A percentile compares a stretch with the other conserved stretches of the same genome.
Conservation (phyloP, 2,113 vertebrate genomes). For the Catharus fuscescens region DNA sequence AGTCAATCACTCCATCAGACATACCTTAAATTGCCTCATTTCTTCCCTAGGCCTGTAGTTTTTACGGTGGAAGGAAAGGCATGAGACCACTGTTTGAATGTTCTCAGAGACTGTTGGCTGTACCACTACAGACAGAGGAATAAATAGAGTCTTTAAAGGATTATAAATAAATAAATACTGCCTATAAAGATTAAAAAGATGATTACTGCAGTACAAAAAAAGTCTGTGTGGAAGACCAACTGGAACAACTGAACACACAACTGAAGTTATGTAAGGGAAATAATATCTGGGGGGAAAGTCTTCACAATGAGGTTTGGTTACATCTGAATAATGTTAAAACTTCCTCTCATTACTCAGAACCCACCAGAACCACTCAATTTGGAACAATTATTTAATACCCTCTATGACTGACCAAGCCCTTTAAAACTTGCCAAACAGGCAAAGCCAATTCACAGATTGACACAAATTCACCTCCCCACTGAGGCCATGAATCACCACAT, state of each 20-base stretch:
- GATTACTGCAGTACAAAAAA: background rate
- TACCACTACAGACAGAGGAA: background rate
- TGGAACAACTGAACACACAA: background rate
- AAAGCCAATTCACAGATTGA: background rate
- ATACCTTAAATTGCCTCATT: background rate
- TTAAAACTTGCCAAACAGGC: background rate
- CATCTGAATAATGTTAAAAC: background rate
- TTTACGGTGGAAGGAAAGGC: background rate
- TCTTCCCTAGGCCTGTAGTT: background rate
- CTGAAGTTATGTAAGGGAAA: background rate
- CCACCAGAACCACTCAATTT: background rate
- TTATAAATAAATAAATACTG: too few species aligned
- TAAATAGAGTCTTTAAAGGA: background rate
- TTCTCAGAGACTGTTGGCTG: background rate
- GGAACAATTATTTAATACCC: background rate
- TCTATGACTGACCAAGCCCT: background rate
- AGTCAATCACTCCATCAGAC: background rate
- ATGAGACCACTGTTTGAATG: background rate
- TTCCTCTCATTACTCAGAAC: background rate
- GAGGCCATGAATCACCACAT: background rate
- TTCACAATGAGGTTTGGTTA: background rate
- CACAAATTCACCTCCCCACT: conserved; percentile 18
- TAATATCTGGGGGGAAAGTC: background rate
- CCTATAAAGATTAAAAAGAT: background rate
- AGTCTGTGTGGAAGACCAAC: background rate